Evolutionary conservation across 1,140 invertebrate species (phyloP), one percentile per base, ranked within the genome.

Genomic region (Proctacanthus coquilletti): DNA sequence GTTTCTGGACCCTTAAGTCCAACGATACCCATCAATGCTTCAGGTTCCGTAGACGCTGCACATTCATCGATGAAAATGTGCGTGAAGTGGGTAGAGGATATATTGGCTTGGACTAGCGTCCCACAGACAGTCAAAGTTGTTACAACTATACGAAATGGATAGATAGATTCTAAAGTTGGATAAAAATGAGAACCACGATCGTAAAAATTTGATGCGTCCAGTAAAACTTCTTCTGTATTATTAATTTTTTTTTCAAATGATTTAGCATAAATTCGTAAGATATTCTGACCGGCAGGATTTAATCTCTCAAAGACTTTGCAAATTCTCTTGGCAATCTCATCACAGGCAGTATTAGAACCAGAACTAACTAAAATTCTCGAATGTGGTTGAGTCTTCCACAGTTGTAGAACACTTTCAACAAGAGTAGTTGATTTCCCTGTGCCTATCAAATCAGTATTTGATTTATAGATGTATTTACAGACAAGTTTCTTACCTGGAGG

Each of bases 11-110:
- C 43, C 17, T 63, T 45, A 27, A 68, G 53, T 31, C 65, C 53
- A 40, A 60, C 50, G n/a, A 76, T 51, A 5, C 81, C 72, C 49
- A 87, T 74, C 32, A 84, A 50, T 5, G 70, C 63, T 46, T 86
- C 82, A 2, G 84, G 73, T 63, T 92, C 86, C 2, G 66, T 74
- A 1, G 78, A 75, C 51, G 88, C 84, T 11, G 83, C 84, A 15
- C 81, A 80, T 64, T 92, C 87, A 61, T 92, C 87, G 40, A 91
- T 72, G 54, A 92, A 84, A 31, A 86, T 62, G 53, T 87, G 79
- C 17, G 75, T 73, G 53, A 52, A 58, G n/a, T n/a, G n/a, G n/a
- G n/a, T n/a, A n/a, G n/a, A n/a, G n/a, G n/a, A n/a, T n/a, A n/a
- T n/a, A n/a, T n/a, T n/a, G n/a, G n/a, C n/a, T n/a, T n/a, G n/a